Base-by-base conservation (phyloP, 1,140 invertebrate species). In the Oryzaephilus surinamensis region DNA sequence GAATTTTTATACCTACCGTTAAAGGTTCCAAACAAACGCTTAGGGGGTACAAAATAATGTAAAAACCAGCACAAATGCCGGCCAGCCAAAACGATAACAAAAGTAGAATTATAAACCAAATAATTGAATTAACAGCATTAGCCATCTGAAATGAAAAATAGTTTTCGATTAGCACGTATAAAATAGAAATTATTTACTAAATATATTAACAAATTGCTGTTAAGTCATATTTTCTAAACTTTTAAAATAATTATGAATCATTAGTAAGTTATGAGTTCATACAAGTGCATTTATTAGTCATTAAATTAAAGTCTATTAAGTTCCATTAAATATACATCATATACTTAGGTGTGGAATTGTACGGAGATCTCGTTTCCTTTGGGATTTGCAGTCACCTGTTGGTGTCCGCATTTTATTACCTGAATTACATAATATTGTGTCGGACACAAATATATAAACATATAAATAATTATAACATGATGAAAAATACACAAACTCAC, bases 31-130 rank as follows among this genome's bases (percentile, higher is more conserved):
- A 73, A 60, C 82, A 86, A 2, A 80, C 82, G 37, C 74, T 74
- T 41, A 85, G 72, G 4, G 77, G 74, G 43, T 79, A 71, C 0
- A 85, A 41, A 11, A 86, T 49, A 23, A 88, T 81, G 62, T 85
- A 88, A 43, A 76, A 67, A 24, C 72, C 68, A 2, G 84, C 79
- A 60, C 80, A 82, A 44, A 89, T 67, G 23, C 71, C 71, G 8
- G 80, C 84, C 15, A 87, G 63, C 58, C 76, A 76, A 55, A 83
- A 80, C 7, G 73, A 72, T 32, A 87, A 59, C 39, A 87, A 72
- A 45, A 86, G 71, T n/a, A 88, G 66, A 37, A 88, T 71, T 5
- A 88, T 49, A 1, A 86, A 66, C 84, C 84, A 89, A 38, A 89
- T 67, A 19, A 89, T 67, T 27, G 76, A 77, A 69, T 76, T 81